Conservation (phyloP, 2,113 vertebrate species). For the Enhydra lutris region DNA sequence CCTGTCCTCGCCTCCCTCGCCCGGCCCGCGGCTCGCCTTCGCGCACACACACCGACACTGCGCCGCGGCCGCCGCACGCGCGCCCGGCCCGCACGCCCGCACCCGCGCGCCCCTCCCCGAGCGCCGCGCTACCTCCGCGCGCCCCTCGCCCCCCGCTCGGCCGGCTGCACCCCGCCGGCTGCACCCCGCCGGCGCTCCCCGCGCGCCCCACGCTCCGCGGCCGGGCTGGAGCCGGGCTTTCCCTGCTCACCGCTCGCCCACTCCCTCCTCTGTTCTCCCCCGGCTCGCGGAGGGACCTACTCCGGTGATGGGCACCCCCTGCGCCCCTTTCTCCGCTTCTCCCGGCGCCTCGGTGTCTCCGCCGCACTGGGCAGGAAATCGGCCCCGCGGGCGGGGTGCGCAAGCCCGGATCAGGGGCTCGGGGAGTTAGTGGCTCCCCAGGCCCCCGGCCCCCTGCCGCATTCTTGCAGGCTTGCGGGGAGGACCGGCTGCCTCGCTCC, state of each 20-base stretch:
- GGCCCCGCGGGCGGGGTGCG: not conserved
- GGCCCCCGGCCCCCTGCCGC: constrained; percentile 57
- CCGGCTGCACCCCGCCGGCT: not conserved
- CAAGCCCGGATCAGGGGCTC: constrained; percentile 27
- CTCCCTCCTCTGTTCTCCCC: not conserved
- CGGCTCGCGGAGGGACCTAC: not conserved
- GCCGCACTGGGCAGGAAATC: not conserved
- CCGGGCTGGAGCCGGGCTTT: not conserved
- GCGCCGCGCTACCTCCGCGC: not conserved
- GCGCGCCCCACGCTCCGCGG: not conserved
- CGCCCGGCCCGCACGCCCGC: not conserved
- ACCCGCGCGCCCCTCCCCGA: not conserved
- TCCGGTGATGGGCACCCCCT: not conserved
- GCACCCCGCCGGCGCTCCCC: not conserved
- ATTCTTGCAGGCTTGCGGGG: constrained; percentile 38
- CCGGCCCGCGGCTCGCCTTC: constrained; percentile 52
- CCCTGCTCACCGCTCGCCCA: not conserved
- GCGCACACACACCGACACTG: constrained; percentile 30
- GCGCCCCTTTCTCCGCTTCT: not conserved
- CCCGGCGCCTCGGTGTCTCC: not conserved
- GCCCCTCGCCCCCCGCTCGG: not conserved
- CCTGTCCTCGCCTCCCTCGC: constrained; percentile 75
- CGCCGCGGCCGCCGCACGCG: not conserved
- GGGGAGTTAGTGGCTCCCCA: constrained; percentile 39
- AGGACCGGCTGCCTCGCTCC: constrained; percentile 31